These are phyloP conservation scores for Mimachlamys varia DNA, from an alignment of 2,888 invertebrate genomes.

Conservation along the genomic window DNA sequence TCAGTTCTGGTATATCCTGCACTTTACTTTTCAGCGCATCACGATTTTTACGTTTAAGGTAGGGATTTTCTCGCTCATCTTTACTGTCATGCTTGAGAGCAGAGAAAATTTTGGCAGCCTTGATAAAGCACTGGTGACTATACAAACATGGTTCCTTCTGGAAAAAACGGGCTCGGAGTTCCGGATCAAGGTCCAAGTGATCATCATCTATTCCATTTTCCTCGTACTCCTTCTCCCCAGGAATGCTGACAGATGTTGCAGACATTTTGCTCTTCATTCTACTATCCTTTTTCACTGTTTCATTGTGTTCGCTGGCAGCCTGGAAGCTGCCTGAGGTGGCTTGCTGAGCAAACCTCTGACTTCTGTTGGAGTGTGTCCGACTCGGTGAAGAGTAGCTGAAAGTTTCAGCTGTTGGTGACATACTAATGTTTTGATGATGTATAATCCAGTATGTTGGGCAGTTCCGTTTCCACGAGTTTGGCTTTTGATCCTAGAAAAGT, in stretches of 20 bases:
- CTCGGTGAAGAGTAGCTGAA: background rate
- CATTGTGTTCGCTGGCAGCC: background rate
- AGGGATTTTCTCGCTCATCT: constrained; percentile 62
- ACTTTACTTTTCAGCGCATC: constrained; percentile 47
- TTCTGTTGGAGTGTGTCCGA: background rate
- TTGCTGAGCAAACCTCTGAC: constrained; percentile 34
- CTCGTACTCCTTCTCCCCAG: constrained; percentile 45
- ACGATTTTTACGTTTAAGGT: constrained; percentile 54
- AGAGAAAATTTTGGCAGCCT: constrained; percentile 72
- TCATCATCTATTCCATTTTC: constrained; percentile 53
- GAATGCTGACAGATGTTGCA: constrained; percentile 39
- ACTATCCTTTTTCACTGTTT: constrained; percentile 40
- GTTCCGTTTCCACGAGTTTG: constrained; percentile 9
- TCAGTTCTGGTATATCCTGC: constrained; percentile 59
- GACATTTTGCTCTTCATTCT: constrained; percentile 53
- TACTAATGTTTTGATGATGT: constrained; percentile 45
- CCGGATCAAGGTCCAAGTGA: constrained; percentile 52
- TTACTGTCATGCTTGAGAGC: constrained; percentile 66
- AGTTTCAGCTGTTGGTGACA: constrained; percentile 67
- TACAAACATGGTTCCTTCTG: constrained; percentile 73
- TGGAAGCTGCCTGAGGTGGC: background rate
- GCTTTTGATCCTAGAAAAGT: background rate
- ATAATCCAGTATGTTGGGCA: background rate
- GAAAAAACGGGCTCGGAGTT: constrained; percentile 61
- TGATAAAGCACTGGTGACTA: constrained; percentile 70